phyloP scores from a whole-genome alignment of 2,797 vertebrate genomes.

The Pseudopleuronectes americanus region DNA sequence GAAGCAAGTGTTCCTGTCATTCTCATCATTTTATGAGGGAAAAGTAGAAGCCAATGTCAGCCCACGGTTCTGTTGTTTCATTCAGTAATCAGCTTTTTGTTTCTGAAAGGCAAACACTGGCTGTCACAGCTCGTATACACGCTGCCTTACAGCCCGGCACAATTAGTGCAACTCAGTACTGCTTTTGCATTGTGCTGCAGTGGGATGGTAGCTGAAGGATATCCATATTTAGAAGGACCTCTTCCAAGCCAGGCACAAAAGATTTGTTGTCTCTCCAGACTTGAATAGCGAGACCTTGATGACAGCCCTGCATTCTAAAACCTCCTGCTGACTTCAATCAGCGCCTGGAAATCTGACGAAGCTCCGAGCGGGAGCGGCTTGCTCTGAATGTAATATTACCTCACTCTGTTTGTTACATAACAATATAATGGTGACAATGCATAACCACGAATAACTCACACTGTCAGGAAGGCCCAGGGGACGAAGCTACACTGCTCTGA shows the following conservation, averaged over 20 bases:
- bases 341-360: constrained; percentile 33
- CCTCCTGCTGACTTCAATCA: constrained; percentile 44
- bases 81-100: constrained; percentile 25
- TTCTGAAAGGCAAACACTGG: constrained; percentile 45
- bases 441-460: constrained; percentile 49
- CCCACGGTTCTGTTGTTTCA: constrained; percentile 15
- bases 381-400: constrained; percentile 25
- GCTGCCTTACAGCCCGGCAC: constrained; percentile 43
- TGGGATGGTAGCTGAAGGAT: constrained; percentile 50
- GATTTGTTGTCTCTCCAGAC: constrained; percentile 64
- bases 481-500: constrained; percentile 16
- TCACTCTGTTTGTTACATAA: constrained; percentile 55
- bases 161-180: constrained; percentile 70
- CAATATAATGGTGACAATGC: constrained; percentile 43
- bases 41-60: constrained; percentile 14
- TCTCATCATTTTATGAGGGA: too few species aligned
- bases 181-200: constrained; percentile 68
- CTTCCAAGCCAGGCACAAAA: constrained; percentile 67
- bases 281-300: constrained; percentile 57
- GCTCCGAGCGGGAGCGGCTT: constrained; percentile 19
- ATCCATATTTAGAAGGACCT: constrained; percentile 74
- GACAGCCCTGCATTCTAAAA: constrained; percentile 54
- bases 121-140: constrained; percentile 52
- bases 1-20: neutral
- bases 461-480: constrained; percentile 14